Evolutionary conservation across 2,113 vertebrate species (phyloP).

Genomic region (Entelurus aequoreus): DNA sequence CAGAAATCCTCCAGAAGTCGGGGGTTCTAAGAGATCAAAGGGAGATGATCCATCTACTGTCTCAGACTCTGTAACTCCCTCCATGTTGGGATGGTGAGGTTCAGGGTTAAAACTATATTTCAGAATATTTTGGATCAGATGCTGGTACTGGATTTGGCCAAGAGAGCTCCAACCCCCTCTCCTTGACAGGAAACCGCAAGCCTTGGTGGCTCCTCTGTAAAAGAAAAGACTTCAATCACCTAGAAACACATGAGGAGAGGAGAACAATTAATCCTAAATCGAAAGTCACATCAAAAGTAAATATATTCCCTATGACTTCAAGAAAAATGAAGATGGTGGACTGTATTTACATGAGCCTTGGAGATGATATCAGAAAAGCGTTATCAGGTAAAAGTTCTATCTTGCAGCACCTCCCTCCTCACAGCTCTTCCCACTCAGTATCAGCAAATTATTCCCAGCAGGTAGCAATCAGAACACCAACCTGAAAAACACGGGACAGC

Average conservation of each 20-base stretch:
- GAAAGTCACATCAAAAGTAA: not conserved
- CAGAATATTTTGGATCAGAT: constrained; percentile 74
- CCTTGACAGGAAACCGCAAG: constrained; percentile 87
- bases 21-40: constrained; percentile 93
- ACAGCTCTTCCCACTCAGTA: constrained; percentile 86
- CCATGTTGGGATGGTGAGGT: constrained; percentile 83
- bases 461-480: constrained; percentile 80
- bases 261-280: not conserved
- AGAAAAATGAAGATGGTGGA: not conserved
- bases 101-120: constrained; percentile 85
- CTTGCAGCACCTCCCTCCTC: constrained; percentile 86
- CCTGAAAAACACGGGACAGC: constrained; percentile 57
- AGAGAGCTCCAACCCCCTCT: constrained; percentile 91
- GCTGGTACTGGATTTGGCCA: constrained; percentile 75
- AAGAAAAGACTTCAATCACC: constrained; percentile 81
- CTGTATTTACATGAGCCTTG: constrained; percentile 76
- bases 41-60: constrained; percentile 91
- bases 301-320: not conserved
- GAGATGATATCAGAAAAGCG: constrained; percentile 81
- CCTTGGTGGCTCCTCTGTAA: constrained; percentile 71
- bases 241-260: constrained; percentile 54
- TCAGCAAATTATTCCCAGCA: constrained; percentile 82
- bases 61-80: constrained; percentile 91
- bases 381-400: constrained; percentile 81
- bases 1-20: constrained; percentile 95